A percentile compares a stretch with the other conserved stretches of the same genome.
Conservation (phyloP, 2,797 vertebrate species). For the Sebastes taczanowskii region DNA sequence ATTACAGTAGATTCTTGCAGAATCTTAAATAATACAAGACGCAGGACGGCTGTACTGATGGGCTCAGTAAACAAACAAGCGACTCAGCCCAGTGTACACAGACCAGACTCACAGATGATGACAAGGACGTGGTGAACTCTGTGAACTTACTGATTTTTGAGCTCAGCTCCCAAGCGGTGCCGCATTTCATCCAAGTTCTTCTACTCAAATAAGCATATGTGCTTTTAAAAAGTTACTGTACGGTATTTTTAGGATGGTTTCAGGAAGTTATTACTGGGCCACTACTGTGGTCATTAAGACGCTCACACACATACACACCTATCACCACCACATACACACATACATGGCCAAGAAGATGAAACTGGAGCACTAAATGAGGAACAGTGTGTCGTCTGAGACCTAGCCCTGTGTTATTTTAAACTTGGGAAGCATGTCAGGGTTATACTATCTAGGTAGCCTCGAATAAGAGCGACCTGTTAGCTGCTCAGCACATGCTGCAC, state of each 20-base stretch:
- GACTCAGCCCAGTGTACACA: constrained; percentile 9
- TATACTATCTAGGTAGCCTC: constrained; percentile 73
- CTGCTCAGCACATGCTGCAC: neutral
- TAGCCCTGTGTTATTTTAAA: constrained; percentile 80
- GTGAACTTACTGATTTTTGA: constrained; percentile 33
- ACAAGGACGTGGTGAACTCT: constrained; percentile 10
- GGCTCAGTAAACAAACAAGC: constrained; percentile 45
- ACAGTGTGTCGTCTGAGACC: constrained; percentile 76
- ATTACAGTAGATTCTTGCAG: constrained; percentile 3
- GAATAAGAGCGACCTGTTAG: constrained; percentile 58
- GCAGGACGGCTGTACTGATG: neutral
- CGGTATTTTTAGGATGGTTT: constrained; percentile 51
- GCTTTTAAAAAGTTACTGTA: constrained; percentile 39
- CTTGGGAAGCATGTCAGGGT: constrained; percentile 77
- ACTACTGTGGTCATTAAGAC: constrained; percentile 36
- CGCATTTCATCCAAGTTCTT: constrained; percentile 21
- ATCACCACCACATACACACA: constrained; percentile 20
- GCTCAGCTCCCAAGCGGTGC: constrained; percentile 15
- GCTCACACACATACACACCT: neutral
- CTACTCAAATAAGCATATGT: constrained; percentile 43
- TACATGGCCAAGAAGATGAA: constrained; percentile 45
- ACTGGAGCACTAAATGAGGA: constrained; percentile 76
- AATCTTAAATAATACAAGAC: constrained; percentile 30
- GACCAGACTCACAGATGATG: constrained; percentile 6
- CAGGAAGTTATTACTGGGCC: constrained; percentile 56